A percentile compares a stretch with the other conserved stretches of the same genome.
Conservation (phyloP, 2,113 vertebrate species). For the Heptranchias perlo region DNA sequence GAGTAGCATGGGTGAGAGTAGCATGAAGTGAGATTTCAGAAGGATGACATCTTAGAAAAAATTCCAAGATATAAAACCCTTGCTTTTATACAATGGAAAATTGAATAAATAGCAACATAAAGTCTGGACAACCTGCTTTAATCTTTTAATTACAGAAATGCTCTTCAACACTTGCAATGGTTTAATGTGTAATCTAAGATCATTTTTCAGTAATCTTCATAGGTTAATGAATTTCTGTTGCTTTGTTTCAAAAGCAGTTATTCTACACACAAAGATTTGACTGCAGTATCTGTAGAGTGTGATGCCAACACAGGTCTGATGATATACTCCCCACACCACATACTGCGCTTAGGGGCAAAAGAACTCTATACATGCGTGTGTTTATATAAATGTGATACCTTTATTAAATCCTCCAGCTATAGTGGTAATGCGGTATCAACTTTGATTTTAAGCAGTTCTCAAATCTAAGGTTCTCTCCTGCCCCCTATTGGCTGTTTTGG, state of each 20-base stretch:
- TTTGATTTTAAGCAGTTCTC: background rate
- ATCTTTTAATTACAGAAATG: background rate
- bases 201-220: background rate
- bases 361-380: background rate
- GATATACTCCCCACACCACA: background rate
- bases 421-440: background rate
- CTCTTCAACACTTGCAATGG: background rate
- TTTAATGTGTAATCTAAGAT: background rate
- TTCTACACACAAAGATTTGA: background rate
- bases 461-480: constrained; percentile 89
- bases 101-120: background rate
- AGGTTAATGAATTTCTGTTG: background rate
- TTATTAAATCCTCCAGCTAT: constrained; percentile 1
- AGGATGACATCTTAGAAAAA: background rate
- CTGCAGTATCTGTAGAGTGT: too few relatives aligned
- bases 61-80: too few relatives aligned
- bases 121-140: background rate
- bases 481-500: constrained; percentile 90
- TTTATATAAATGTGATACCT: background rate
- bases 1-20: background rate
- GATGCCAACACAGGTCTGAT: background rate
- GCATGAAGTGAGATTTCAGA: background rate
- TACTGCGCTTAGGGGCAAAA: background rate
- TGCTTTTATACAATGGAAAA: background rate
- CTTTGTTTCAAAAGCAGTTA: background rate